Evolutionary conservation across 2,797 vertebrate species (phyloP), one percentile per base, ranked within the genome.

Genomic region (Psittacula echo): DNA sequence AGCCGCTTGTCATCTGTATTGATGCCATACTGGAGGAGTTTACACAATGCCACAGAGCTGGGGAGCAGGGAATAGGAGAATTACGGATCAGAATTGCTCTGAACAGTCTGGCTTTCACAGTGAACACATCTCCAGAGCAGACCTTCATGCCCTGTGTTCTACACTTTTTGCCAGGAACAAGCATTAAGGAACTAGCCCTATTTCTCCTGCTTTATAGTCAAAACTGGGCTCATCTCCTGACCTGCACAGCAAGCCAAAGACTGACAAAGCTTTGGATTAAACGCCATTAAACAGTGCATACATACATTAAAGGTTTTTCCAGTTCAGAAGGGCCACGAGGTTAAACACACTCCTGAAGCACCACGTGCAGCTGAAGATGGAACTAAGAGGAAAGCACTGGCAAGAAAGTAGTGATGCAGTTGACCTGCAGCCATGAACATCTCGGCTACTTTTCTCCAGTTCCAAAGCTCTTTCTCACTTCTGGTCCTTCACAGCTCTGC

Each of bases 11-110:
- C 99, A 8, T 99, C 99, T 18, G 99, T 98, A 93, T 99, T 99
- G 96, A 99, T 99, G 64, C 99, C 98, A n/a, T 99, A 99, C 93
- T 99, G 99, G 50, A 99, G 98, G 87, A 99, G 98, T 91, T 99
- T 99, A 87, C 99, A 99, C 87, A 99, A 90, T 1, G 99, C 99
- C 85, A 99, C 99, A 42, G 99, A 99, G 96, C 99, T 99, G 97
- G 65, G 34, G 87, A 76, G 80, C 67, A 91, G 80, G 45, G 68
- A 89, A 78, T 0, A 58, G 58, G 27, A 79, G 68, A 54, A 62
- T 37, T 12, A 70, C 4, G 18, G 62, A 41, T 5, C 0, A 10
- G 66, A 71, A 64, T 10, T 23, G 26, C 45, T 45, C 70, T 9
- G 1, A 61, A 18, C 41, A 30, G 34, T 24, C n/a, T 32, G 61